Conservation (phyloP, 2,888 invertebrate species). For the Temnothorax unifasciatus region DNA sequence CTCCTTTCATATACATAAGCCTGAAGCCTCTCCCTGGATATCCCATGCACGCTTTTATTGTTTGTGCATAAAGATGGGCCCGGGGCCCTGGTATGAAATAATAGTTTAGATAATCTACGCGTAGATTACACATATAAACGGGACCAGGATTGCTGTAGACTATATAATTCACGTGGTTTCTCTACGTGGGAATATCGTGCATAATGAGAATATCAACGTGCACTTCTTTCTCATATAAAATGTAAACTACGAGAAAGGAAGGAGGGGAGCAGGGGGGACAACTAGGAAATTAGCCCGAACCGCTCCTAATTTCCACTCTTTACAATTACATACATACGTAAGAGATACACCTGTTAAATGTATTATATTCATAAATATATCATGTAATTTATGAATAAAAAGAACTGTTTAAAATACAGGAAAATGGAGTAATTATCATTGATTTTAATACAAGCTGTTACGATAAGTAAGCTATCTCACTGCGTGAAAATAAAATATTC, state of each 20-base stretch:
- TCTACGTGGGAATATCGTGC: conserved; percentile 24
- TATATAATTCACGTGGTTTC: conserved; percentile 33
- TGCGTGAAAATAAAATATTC: neutral
- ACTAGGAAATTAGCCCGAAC: conserved; percentile 10
- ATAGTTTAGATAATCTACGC: conserved; percentile 49
- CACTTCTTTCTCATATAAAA: conserved; percentile 13
- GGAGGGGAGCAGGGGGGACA: neutral
- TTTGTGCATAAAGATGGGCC: conserved; percentile 6
- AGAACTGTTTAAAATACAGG: neutral
- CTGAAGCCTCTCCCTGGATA: neutral
- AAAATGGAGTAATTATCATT: neutral
- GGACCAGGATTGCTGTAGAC: conserved; percentile 3
- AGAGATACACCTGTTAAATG: neutral
- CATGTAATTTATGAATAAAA: conserved; percentile 1
- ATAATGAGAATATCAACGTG: conserved; percentile 27
- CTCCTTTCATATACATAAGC: neutral
- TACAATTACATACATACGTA: neutral
- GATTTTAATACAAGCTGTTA: neutral
- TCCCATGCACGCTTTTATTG: conserved; percentile 16
- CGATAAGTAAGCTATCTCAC: neutral
- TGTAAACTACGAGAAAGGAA: conserved; percentile 4
- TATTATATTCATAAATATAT: neutral
- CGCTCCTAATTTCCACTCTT: neutral
- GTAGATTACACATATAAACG: conserved; percentile 43
- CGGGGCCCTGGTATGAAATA: conserved; percentile 24